Base-by-base conservation (phyloP, 1,140 invertebrate genomes). In the Agrilus planipennis region DNA sequence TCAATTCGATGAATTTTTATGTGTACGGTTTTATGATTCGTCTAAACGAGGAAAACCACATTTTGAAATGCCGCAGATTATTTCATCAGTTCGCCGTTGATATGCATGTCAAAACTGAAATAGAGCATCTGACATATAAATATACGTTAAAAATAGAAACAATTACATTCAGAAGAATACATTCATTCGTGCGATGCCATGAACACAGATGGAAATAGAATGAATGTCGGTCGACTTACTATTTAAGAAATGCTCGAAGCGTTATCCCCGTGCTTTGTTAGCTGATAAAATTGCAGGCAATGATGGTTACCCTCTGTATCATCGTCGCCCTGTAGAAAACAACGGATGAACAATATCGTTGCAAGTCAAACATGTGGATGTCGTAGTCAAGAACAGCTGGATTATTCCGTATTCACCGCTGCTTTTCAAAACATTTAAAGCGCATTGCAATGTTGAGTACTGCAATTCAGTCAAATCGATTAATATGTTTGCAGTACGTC, bases 51-150 rank as follows among this genome's bases (percentile, higher is more conserved):
- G 41, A 35, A 10, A 49, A 46, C 46, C 41, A 37, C 42, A 50
- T 62, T 9, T 43, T 62, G 23, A 41, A 45, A 42, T 57, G 44
- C 35, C 42, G 47, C 5, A 35, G 51, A 34, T 44, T 67, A 25
- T 61, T 58, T 39, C 52, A 62, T 44, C 55, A 65, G 45, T 63
- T 44, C 46, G 36, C 54, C 22, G 63, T 65, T 34, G 61, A 71
- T 51, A 61, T 65, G 55, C 67, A 61, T 50, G 54, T 54, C 1
- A 68, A 67, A 57, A 55, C 69, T 14, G 65, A 69, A 57, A 58
- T 45, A 1, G 55, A 65, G 46, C 41, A 60, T 22, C 42, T 67
- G 9, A 37, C 54, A 42, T 68, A 48, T 39, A n/a, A n/a, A n/a
- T n/a, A 59, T 64, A 21, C 27, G 53, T 28, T 45, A 50, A 10